Conservation (phyloP, 2,797 vertebrate genomes). For the Enteromius mattozi region DNA sequence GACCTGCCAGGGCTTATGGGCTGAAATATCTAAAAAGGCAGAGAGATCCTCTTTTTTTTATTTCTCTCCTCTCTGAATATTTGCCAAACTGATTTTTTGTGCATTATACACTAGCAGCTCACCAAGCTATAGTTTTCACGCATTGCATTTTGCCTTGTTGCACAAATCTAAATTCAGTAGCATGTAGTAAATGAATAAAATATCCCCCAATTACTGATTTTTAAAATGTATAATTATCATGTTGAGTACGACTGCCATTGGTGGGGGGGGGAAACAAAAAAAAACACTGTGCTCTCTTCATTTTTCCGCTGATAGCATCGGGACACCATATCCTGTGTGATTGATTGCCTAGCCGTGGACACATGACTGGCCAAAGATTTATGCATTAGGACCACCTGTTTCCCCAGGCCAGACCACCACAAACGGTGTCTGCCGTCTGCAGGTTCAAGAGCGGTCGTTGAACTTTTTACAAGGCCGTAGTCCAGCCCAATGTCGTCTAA, state of each 20-base stretch:
- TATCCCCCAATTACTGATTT: too few species aligned
- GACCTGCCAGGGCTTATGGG: conserved; percentile 48
- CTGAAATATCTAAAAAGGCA: conserved; percentile 49
- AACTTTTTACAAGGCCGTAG: conserved; percentile 1
- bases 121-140: neutral
- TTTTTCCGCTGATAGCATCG: conserved; percentile 8
- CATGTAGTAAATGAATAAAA: neutral
- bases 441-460: conserved; percentile 13
- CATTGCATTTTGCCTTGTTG: neutral
- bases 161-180: neutral
- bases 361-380: conserved; percentile 50
- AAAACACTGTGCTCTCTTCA: neutral
- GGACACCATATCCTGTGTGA: conserved; percentile 40
- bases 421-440: neutral
- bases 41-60: neutral
- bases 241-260: neutral
- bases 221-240: neutral
- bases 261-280: neutral
- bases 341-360: conserved; percentile 44
- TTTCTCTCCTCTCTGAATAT: neutral
- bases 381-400: conserved; percentile 51
- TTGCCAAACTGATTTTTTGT: neutral
- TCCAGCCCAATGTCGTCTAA: conserved; percentile 14
- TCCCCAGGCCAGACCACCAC: conserved; percentile 17
- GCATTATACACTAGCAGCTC: neutral